Evolutionary conservation across 1,140 invertebrate genomes (phyloP).

Genomic region (Drosophila micromelanica): DNA sequence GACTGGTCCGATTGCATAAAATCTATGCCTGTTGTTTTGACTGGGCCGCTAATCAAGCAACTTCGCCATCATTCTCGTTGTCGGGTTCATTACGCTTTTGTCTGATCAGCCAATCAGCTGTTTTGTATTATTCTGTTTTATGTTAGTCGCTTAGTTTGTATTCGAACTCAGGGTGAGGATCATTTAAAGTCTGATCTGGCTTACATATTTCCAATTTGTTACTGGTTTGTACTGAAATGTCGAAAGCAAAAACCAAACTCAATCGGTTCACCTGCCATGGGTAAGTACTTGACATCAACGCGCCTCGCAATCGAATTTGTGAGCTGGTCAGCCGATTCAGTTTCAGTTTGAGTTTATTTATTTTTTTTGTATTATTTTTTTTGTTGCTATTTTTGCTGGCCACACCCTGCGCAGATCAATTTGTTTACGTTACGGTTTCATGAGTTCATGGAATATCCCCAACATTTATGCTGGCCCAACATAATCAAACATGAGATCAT

Average conservation of each 20-base stretch:
- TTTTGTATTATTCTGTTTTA: not conserved
- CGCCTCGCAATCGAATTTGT: conserved; percentile 11
- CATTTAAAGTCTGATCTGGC: conserved; percentile 12
- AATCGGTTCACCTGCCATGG: conserved; percentile 15
- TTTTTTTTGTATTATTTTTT: conserved; percentile 21
- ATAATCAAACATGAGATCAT: conserved; percentile 64
- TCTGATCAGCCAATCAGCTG: conserved; percentile 27
- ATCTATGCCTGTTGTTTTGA: conserved; percentile 35
- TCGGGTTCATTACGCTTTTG: conserved; percentile 1
- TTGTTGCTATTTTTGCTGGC: conserved; percentile 17
- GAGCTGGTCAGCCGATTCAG: not conserved
- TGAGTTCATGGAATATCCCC: conserved; percentile 67
- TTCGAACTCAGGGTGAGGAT: conserved; percentile 3
- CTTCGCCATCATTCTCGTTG: not conserved
- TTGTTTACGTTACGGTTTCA: conserved; percentile 57
- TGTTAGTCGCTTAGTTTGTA: conserved; percentile 4
- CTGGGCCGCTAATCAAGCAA: not conserved
- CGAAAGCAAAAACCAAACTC: not conserved
- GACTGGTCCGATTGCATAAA: conserved; percentile 11
- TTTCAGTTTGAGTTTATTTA: not conserved
- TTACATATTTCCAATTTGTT: not conserved
- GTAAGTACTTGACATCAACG: conserved; percentile 2
- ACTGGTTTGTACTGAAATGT: not conserved
- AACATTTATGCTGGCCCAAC: conserved; percentile 62
- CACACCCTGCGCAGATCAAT: conserved; percentile 52